A percentile compares a stretch with the other conserved stretches of the same genome.
phyloP scores from a whole-genome alignment of 2,888 invertebrate genomes.

The Exocentrus adspersus region DNA sequence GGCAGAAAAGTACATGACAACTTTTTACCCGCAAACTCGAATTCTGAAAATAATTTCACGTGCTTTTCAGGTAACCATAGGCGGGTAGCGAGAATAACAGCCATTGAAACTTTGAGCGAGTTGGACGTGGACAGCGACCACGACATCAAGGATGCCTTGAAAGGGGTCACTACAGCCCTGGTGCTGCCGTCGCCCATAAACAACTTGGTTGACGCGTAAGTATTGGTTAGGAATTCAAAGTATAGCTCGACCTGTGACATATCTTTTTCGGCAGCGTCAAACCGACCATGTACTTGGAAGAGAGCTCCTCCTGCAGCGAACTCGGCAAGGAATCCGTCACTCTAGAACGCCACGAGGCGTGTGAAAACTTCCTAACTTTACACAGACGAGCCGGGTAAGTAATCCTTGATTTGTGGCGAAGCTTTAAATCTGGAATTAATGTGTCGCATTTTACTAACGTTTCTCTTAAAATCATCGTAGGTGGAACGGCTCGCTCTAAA shows the following conservation, averaged over 20 bases:
- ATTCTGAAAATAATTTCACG: too few species aligned
- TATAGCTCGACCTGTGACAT: too few species aligned
- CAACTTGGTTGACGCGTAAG: constrained; percentile 53
- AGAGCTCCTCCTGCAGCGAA: constrained; percentile 63
- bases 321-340: constrained; percentile 61
- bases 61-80: constrained; percentile 46
- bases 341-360: constrained; percentile 54
- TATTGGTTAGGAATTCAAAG: too few species aligned
- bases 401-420: too few species aligned
- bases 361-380: constrained; percentile 58
- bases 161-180: constrained; percentile 51
- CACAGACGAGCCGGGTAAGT: constrained; percentile 58
- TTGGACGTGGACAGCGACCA: constrained; percentile 61
- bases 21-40: too few species aligned
- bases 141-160: constrained; percentile 55
- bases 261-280: constrained; percentile 49
- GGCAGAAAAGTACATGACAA: constrained; percentile 61
- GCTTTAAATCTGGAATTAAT: too few species aligned
- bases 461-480: constrained; percentile 3
- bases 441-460: constrained; percentile 4
- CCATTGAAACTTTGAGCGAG: constrained; percentile 58
- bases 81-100: constrained; percentile 52
- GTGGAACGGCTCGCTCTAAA: neutral
- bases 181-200: constrained; percentile 58
- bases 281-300: constrained; percentile 59